phyloP scores from a whole-genome alignment of 2,888 invertebrate genomes.

The Auanema freiburgensis region DNA sequence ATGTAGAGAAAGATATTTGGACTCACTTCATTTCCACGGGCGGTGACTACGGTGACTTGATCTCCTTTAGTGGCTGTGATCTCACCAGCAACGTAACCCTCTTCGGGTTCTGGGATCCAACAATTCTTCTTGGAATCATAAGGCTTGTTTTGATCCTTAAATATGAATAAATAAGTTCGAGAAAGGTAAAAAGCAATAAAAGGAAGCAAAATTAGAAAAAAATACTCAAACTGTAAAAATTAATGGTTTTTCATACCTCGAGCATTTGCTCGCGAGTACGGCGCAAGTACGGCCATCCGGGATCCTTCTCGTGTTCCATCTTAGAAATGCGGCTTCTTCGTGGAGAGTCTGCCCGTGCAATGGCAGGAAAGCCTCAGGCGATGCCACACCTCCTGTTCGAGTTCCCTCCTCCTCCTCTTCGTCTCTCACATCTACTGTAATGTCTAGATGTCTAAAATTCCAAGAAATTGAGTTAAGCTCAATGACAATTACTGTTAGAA shows the following conservation, averaged over 20 bases:
- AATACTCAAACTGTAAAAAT: too few species aligned
- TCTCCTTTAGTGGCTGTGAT: slow-evolving; percentile 99
- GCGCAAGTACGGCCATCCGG: slow-evolving; percentile 64
- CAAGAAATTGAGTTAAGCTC: too few species aligned
- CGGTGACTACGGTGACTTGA: slow-evolving; percentile 85
- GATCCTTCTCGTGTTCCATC: slow-evolving; percentile 64
- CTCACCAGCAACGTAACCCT: slow-evolving; percentile 49
- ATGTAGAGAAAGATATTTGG: too few species aligned
- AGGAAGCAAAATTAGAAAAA: slow-evolving; percentile 1
- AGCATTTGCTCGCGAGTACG: slow-evolving; percentile 60
- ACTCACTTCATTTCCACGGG: slow-evolving; percentile 74
- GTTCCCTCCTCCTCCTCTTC: slow-evolving; percentile 14
- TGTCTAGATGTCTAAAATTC: too few species aligned
- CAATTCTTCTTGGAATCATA: slow-evolving; percentile 99
- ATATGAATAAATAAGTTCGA: background rate
- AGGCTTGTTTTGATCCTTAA: slow-evolving; percentile 90
- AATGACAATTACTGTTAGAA: too few species aligned
- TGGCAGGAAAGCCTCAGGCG: slow-evolving; percentile 15
- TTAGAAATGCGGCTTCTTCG: too few species aligned
- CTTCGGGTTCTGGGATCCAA: slow-evolving; percentile 89
- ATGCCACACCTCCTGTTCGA: slow-evolving; percentile 8
- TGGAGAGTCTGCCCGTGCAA: slow-evolving; percentile 20
- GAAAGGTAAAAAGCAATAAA: background rate
- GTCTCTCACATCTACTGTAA: too few species aligned
- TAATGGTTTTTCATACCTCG: slow-evolving; percentile 51